Conservation (phyloP, 2,113 vertebrate genomes). For the Craseonycteris thonglongyai region DNA sequence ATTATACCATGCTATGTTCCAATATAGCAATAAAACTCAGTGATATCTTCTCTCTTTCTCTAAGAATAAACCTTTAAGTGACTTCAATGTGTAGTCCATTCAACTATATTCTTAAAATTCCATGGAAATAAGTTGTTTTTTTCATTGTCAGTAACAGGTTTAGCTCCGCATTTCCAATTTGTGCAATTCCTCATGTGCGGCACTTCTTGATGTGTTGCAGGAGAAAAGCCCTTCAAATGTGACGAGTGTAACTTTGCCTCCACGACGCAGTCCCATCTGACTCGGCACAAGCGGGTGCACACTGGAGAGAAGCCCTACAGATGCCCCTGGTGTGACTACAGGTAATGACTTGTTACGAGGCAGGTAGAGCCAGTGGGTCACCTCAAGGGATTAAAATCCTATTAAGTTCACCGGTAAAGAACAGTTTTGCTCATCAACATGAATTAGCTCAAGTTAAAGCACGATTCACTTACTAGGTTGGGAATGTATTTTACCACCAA, state of each 20-base stretch:
- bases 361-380: neutral
- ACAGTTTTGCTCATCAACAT: slow-evolving; percentile 72
- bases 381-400: neutral
- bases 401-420: slow-evolving; percentile 74
- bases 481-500: neutral
- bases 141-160: neutral
- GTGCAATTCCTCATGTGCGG: neutral
- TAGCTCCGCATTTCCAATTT: neutral
- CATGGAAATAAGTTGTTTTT: neutral
- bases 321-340: slow-evolving; percentile 99
- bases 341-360: slow-evolving; percentile 82
- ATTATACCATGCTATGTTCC: neutral
- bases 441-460: neutral
- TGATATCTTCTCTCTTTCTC: neutral
- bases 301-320: slow-evolving; percentile 98
- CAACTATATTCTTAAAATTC: neutral
- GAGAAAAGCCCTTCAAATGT: slow-evolving; percentile 97
- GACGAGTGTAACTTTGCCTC: slow-evolving; percentile 97
- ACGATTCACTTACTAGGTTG: fast-evolving
- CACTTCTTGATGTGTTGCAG: slow-evolving; percentile 77
- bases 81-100: neutral
- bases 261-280: slow-evolving; percentile 97
- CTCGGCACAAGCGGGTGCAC: slow-evolving; percentile 97
- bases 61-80: neutral
- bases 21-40: neutral